Evolutionary conservation across 2,888 invertebrate species (phyloP), one percentile per base, ranked within the genome.

Genomic region (Sthenelais limicola): DNA sequence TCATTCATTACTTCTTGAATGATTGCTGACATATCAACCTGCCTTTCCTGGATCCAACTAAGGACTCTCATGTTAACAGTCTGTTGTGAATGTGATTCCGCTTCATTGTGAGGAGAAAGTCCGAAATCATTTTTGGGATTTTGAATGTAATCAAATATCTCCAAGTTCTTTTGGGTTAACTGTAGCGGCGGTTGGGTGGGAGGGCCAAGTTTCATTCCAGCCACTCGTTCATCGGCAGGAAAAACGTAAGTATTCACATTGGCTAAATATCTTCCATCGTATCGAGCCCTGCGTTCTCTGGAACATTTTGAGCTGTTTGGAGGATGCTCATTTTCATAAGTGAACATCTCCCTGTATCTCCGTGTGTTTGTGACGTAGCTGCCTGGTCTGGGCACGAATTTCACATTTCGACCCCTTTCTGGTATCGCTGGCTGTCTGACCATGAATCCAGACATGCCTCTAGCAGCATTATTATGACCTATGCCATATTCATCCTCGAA

Each of bases 91-190:
- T n/a, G n/a, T 15, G 15, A 1, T 30, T 58, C 33, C 15, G 24
- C 33, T 3, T 9, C 12, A 15, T 43, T 43, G 9, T 43, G 9
- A 15, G 9, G 9, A 12, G 43, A 43, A 15, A 43, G 9, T 9
- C 9, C 43, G 9, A 43, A 15, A 15, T 43, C 15, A 30, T 58
- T 58, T 18, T 43, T 66, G 7, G 66, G 66, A 33, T 18, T 38
- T 26, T 43, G 35, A 7, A 66, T 21, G 26, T 66, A 66, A 18
- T 66, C 66, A 38, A 66, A 66, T 3, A 66, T 66, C 43, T 66
- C 66, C 43, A 66, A 26, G 66, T 66, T 66, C 43, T 66, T 66
- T 26, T 66, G 66, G 7, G 66, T 66, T 12, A 66, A n/a, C 9
- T 35, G 66, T 28, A 38, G 24, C 9, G 66, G 66, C 21, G 21